phyloP scores from a whole-genome alignment of 2,113 vertebrate species.

The Vimba vimba region DNA sequence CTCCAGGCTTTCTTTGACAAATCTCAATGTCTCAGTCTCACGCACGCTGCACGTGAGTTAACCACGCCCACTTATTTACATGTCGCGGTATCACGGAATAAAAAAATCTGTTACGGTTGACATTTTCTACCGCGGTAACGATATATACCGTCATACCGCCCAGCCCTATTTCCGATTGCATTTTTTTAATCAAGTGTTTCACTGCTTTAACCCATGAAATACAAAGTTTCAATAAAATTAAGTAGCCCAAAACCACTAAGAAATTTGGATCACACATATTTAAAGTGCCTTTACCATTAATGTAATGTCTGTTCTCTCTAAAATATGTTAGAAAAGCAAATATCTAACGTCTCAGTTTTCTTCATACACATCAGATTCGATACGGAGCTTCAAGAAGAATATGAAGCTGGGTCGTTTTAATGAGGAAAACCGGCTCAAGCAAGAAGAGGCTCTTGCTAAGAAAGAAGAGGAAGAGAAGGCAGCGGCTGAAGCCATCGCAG shows the following conservation, averaged over 20 bases:
- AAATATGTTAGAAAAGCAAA: not conserved
- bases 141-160: no score
- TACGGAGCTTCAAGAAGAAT: conserved; percentile 86
- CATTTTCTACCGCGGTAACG: no score
- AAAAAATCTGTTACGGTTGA: no score
- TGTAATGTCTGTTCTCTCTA: not conserved
- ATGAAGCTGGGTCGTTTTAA: conserved; percentile 79
- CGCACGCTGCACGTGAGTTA: no score
- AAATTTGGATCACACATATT: not conserved
- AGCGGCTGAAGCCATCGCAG: conserved; percentile 74
- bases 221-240: not conserved
- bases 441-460: conserved; percentile 67
- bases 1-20: no score
- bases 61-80: no score
- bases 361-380: conserved; percentile 72
- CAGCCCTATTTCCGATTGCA: no score
- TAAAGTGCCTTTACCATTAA: not conserved
- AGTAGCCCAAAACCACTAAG: not conserved
- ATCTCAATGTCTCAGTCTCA: no score
- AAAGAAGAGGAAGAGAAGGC: conserved; percentile 73
- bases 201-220: not conserved
- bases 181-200: not conserved
- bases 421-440: conserved; percentile 74
- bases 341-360: not conserved
- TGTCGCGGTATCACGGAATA: no score